Evolutionary conservation across 2,888 invertebrate species (phyloP), one percentile per base, ranked within the genome.

Genomic region (Megalurothrips usitatus): DNA sequence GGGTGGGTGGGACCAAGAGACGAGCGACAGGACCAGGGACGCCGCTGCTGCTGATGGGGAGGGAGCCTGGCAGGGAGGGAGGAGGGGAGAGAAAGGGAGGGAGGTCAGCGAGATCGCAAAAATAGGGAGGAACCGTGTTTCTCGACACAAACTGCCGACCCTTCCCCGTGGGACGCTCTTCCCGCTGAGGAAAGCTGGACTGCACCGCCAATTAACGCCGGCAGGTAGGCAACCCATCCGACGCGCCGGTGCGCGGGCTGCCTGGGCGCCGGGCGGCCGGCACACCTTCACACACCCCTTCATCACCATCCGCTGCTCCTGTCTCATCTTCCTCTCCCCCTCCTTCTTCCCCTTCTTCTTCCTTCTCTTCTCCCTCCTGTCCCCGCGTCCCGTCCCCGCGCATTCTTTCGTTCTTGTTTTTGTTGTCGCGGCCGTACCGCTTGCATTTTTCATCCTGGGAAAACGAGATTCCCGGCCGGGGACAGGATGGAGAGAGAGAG

Each of bases 381-480:
- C 34, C 34, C 3, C 3, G 3, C 6, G 34, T 2, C 34, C 34
- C 6, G 34, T 43, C 34, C 34, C 34, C 34, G 34, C 34, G 6
- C 34, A 43, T 43, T 43, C 34, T 6, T 4, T 43, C 6, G 34
- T 43, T 43, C 3, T 43, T 43, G 34, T 43, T 43, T 2, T 43
- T 52, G 17, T 11, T 17, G 14, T 52, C 63, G 63, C 68, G n/a
- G n/a, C n/a, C n/a, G n/a, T 23, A 11, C 68, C 68, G 68, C 23
- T 26, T 75, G 68, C 26, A 75, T 75, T 75, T 75, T 75, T 75
- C 68, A 75, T 75, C 12, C 68, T 75, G 68, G 68, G 68, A 75
- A 23, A 75, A 75, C 68, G 68, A 75, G 68, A 75, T 23, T 75
- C 68, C 68, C 68, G 23, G 26, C 23, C 68, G 26, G 58, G 34